phyloP scores from a whole-genome alignment of 2,888 invertebrate genomes.

The Amaurobius ferox region DNA sequence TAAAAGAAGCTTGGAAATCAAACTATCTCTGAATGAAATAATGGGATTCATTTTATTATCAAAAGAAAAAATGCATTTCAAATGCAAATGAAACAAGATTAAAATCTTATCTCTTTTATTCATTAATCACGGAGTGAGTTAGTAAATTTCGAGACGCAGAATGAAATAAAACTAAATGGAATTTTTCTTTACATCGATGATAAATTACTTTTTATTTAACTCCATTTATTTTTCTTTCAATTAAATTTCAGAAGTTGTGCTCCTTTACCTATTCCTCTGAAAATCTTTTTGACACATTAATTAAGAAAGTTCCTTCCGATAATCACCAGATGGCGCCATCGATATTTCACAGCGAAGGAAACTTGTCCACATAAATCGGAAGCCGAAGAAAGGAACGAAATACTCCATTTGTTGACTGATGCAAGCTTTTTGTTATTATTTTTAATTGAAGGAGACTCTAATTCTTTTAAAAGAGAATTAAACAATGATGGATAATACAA shows the following conservation, averaged over 20 bases:
- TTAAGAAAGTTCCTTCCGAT: constrained; percentile 51
- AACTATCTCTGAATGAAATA: neutral
- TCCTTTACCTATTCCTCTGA: constrained; percentile 18
- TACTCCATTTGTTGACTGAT: too few relatives aligned
- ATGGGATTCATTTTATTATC: neutral
- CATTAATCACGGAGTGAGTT: neutral
- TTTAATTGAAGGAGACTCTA: too few relatives aligned
- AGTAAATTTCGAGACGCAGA: neutral
- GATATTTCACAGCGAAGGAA: too few relatives aligned
- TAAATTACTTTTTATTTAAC: neutral
- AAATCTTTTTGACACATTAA: constrained; percentile 57
- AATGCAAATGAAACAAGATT: neutral
- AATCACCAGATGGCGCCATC: constrained; percentile 59
- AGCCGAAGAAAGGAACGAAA: too few relatives aligned
- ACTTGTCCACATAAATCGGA: too few relatives aligned
- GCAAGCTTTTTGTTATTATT: too few relatives aligned
- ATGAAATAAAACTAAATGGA: neutral
- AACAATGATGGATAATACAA: too few relatives aligned
- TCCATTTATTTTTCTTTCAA: neutral
- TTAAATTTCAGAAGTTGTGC: neutral
- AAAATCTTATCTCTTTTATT: neutral
- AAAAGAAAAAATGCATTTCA: neutral
- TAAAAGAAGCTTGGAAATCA: neutral
- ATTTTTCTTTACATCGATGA: neutral
- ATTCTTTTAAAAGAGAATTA: too few relatives aligned